Percentiles rank a stretch among this genome's conserved stretches.
phyloP scores from a whole-genome alignment of 2,888 invertebrate genomes.

The Caenorhabditis sp. region DNA sequence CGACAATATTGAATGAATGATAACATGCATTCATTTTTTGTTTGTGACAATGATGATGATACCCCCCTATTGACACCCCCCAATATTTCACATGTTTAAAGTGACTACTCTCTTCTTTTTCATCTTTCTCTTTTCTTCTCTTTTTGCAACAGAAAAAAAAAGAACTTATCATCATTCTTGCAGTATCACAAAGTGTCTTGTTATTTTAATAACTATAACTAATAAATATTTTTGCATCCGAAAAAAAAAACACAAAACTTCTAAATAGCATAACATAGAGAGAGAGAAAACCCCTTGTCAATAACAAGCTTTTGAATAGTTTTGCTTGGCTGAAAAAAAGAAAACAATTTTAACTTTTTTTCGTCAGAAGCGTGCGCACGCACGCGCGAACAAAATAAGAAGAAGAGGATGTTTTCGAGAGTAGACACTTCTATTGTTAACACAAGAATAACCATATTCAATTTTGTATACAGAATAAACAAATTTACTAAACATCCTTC shows the following conservation, averaged over 20 bases:
- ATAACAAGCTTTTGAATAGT: not conserved
- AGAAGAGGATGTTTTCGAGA: not conserved
- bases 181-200: not conserved
- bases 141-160: not conserved
- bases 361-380: not conserved
- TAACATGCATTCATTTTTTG: not conserved
- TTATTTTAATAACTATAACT: not conserved
- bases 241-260: not conserved
- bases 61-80: not conserved
- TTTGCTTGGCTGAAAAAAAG: not conserved
- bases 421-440: too few species aligned
- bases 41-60: not conserved
- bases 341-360: slow-evolving; percentile 1
- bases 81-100: slow-evolving; percentile 1
- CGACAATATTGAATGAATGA: not conserved
- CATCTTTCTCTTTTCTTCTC: not conserved
- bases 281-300: not conserved
- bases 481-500: too few species aligned
- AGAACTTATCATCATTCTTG: not conserved
- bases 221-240: not conserved
- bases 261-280: not conserved
- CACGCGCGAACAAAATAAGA: not conserved
- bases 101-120: not conserved
- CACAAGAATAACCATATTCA: too few species aligned
- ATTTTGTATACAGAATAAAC: too few species aligned